Base-by-base conservation (phyloP, 2,888 invertebrate species). In the Hololepta plana region DNA sequence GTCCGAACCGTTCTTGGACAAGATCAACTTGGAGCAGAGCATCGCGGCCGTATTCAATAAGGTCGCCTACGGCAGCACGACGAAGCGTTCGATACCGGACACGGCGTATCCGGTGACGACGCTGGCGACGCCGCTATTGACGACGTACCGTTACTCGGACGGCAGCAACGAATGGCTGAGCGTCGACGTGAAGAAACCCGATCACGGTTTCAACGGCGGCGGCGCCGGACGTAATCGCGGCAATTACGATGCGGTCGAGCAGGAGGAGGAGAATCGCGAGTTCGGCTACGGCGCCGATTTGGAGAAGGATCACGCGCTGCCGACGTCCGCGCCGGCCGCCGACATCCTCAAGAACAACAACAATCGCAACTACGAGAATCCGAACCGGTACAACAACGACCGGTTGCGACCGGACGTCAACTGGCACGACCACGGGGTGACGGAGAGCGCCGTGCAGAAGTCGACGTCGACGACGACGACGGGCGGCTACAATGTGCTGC, bases 291-390 rank as follows among this genome's bases (percentile, higher is more conserved):
- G 75, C 43, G 57, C 64, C 24, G 75, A 75, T 49, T 45, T 75
- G 51, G 75, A 76, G 51, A 59, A 71, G 38, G 75, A 75, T 52
- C 75, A 76, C 52, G 74, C 68, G 22, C 48, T 76, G 44, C 75
- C 75, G 10, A 76, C 75, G 35, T 72, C 73, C 31, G 75, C 75
- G 28, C 75, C 75, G 32, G 74, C 74, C 42, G 75, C 75, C n/a
- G 75, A 75, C 52, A 74, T 76, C 40, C 60, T 75, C 46, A 74
- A 76, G 55, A 72, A 75, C 45, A 72, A 75, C 53, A 73, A 71
- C 53, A 74, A 76, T 49, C 72, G 72, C 34, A 67, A 74, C 30
- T 73, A 75, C 51, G 72, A 72, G 38, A 76, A 76, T 57, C 75
- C 75, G 14, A 73, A 65, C 47, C 53, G 64, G 14, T 63, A 65